Evolutionary conservation across 2,888 invertebrate genomes (phyloP), one percentile per base, ranked within the genome.

Genomic region (Cheilosia variabilis): DNA sequence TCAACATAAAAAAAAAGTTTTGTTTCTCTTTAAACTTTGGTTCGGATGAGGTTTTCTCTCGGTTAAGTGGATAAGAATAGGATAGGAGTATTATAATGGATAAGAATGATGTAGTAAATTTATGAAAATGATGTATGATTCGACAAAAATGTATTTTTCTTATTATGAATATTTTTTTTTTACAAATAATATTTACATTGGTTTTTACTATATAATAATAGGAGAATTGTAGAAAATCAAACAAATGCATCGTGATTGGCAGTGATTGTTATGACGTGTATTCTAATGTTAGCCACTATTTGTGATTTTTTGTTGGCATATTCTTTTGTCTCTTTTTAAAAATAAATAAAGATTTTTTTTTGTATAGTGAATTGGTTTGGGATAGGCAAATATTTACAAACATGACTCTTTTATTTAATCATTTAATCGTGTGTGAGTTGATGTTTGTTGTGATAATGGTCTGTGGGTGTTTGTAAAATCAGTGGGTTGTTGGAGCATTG

Each of bases 161-260:
- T 62, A 53, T 58, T 34, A 34, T 43, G 45, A 41, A 45, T 53
- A 58, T 76, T 50, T 66, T 76, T 68, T 63, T 53, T 55, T 89
- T 89, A 89, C 89, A 89, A 90, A 89, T 87, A 69, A 83, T 88
- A 72, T 81, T 86, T 87, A 83, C 75, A 69, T 62, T 37, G 58
- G 45, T 78, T 76, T 72, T 73, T 60, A 24, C 43, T 58, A 71
- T 58, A 45, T 41, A 65, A 58, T 65, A 57, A 31, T 72, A 41
- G 63, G 50, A 53, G 58, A 72, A 27, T 47, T 24, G 10, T 79
- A 66, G 66, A 55, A 81, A 69, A 53, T 76, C 83, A 73, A 73
- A 84, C 83, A 75, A 84, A 79, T 84, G 83, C 83, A 84, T 79
- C 79, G 47, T 75, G 62, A 66, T 69, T 69, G 83, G 83, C 83